Conservation (phyloP, 2,797 vertebrate species). For the Rhabdomys pumilio region DNA sequence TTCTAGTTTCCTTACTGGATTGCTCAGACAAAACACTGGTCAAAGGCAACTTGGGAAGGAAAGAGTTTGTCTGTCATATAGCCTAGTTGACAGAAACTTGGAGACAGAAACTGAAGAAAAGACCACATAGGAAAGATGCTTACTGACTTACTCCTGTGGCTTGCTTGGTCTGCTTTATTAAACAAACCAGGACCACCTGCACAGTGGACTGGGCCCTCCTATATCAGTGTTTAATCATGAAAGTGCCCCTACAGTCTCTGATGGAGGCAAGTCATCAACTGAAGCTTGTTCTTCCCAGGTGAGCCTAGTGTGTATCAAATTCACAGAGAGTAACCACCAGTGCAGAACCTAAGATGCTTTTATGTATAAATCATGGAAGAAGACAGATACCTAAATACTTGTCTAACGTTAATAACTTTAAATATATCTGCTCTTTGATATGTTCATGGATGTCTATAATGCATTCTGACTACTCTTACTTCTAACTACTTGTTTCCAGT, state of each 20-base stretch:
- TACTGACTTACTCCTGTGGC: too few species aligned
- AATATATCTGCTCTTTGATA: background rate
- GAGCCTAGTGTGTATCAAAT: background rate
- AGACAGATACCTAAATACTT: conserved; percentile 38
- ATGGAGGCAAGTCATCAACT: background rate
- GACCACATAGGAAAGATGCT: background rate
- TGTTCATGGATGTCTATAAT: background rate
- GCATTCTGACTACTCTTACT: background rate
- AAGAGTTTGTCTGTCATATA: background rate
- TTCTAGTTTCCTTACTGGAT: background rate
- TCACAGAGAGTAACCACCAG: background rate
- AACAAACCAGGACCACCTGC: background rate
- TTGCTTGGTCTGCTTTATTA: background rate
- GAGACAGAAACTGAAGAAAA: background rate
- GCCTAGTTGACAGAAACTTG: background rate
- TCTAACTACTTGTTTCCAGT: background rate
- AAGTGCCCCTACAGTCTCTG: background rate
- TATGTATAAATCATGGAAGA: conserved; percentile 40
- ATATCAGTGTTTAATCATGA: background rate
- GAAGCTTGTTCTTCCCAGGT: background rate
- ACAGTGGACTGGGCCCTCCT: background rate
- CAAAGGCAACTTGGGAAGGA: background rate
- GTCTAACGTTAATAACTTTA: background rate
- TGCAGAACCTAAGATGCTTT: background rate
- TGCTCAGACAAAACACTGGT: background rate